Evolutionary conservation across 2,797 vertebrate genomes (phyloP).

Genomic region (Propithecus perrieri): DNA sequence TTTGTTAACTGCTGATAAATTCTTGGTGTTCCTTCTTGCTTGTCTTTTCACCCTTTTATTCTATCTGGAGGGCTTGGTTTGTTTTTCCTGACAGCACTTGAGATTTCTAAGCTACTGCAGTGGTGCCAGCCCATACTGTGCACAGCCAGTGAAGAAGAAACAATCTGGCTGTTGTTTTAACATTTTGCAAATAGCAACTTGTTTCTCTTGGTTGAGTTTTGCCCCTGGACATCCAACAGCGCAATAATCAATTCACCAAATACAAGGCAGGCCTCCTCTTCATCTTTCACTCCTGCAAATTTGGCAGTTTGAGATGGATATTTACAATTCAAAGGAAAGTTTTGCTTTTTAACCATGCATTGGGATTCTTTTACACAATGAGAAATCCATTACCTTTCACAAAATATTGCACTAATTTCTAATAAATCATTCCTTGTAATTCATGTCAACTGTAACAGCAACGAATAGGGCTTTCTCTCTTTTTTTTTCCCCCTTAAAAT

Average conservation of each 20-base stretch:
- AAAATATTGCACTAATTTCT: background rate
- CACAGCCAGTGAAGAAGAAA: conserved; percentile 84
- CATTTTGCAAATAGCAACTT: conserved; percentile 84
- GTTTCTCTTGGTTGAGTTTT: conserved; percentile 77
- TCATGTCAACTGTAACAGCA: background rate
- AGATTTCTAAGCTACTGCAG: conserved; percentile 80
- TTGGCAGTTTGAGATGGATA: conserved; percentile 35
- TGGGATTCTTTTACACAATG: background rate
- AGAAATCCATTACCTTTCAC: conserved; percentile 29
- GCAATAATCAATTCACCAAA: conserved; percentile 32
- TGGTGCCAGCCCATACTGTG: conserved; percentile 85
- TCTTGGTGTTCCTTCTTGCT: conserved; percentile 68
- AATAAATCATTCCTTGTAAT: background rate
- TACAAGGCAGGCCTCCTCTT: conserved; percentile 44
- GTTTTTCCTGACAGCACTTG: conserved; percentile 84
- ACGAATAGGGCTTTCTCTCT: background rate
- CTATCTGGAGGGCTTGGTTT: conserved; percentile 82
- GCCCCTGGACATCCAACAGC: conserved; percentile 51
- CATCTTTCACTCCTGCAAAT: background rate
- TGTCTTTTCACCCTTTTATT: conserved; percentile 76
- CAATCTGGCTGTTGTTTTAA: conserved; percentile 85
- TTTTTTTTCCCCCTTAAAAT: background rate
- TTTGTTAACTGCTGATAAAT: conserved; percentile 81
- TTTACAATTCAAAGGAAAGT: conserved; percentile 51
- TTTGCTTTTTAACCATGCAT: background rate